Conservation (phyloP, 2,113 vertebrate genomes). For the Plestiodon gilberti region DNA sequence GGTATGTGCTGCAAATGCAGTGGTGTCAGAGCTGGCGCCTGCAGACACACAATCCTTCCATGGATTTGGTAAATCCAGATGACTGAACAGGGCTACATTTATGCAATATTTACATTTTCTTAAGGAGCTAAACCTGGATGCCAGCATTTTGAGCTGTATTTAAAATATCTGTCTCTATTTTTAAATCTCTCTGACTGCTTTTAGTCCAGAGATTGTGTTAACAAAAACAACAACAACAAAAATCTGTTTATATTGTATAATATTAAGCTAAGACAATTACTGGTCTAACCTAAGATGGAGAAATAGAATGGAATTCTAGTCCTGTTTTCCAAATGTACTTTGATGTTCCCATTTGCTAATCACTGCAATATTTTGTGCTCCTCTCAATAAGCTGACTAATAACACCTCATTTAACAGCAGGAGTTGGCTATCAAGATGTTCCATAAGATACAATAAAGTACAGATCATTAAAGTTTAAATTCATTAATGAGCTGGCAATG, state of each 20-base stretch:
- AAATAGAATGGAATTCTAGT: conserved; percentile 39
- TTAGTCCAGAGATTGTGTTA: conserved; percentile 9
- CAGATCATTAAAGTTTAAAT: conserved; percentile 31
- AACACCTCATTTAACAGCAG: conserved; percentile 21
- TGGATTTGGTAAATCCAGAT: too few relatives aligned
- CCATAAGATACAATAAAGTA: conserved; percentile 19
- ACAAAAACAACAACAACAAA: neutral
- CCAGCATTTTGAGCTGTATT: conserved; percentile 11
- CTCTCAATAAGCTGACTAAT: neutral
- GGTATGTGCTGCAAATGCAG: too few relatives aligned
- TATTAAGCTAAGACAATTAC: conserved; percentile 38
- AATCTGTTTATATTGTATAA: too few relatives aligned
- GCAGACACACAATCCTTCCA: too few relatives aligned
- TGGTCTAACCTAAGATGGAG: conserved; percentile 11
- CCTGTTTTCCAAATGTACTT: conserved; percentile 29
- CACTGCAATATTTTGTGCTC: conserved; percentile 5
- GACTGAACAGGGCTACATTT: neutral
- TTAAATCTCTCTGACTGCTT: conserved; percentile 28
- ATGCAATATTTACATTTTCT: conserved; percentile 5
- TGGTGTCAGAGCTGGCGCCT: too few relatives aligned
- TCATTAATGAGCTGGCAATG: conserved; percentile 8
- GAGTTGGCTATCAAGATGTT: conserved; percentile 38
- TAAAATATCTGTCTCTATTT: neutral
- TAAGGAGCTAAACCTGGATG: conserved; percentile 22
- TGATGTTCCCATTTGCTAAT: conserved; percentile 50